These are phyloP conservation scores for Dendrocopos noguchii DNA, from an alignment of 2,113 vertebrate species.

Conservation along the genomic window DNA sequence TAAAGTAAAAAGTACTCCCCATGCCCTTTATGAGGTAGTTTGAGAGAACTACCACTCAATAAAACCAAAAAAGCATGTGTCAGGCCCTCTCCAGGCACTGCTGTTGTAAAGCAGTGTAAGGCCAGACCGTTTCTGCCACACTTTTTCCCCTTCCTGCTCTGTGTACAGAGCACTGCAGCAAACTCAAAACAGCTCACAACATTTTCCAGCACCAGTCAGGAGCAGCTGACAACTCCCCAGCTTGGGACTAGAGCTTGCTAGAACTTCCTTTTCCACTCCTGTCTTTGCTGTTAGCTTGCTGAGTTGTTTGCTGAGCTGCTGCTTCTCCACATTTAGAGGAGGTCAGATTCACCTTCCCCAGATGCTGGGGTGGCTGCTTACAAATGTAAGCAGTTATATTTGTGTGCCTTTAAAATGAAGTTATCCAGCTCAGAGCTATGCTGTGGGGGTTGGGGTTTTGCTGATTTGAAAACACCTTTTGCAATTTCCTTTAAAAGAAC, in stretches of 20 bases:
- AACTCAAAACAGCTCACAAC: neutral
- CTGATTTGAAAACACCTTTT: neutral
- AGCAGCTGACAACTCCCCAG: neutral
- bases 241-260: neutral
- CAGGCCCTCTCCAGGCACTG: neutral
- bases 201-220: neutral
- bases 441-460: no score
- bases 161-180: neutral
- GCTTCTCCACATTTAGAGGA: neutral
- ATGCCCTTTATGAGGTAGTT: neutral
- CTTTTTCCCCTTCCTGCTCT: neutral
- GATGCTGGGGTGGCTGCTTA: neutral
- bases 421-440: no score
- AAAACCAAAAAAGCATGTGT: neutral
- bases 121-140: neutral
- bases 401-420: no score
- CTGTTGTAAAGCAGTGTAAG: neutral
- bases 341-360: neutral
- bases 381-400: neutral
- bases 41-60: fast-evolving
- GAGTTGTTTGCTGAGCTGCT: neutral
- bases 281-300: neutral
- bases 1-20: neutral
- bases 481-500: neutral
- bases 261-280: neutral